A percentile compares a stretch with the other conserved stretches of the same genome.
These are phyloP conservation scores for Meandrina meandrites DNA, from an alignment of 92 coral and sea anemone species.

Conservation along the genomic window DNA sequence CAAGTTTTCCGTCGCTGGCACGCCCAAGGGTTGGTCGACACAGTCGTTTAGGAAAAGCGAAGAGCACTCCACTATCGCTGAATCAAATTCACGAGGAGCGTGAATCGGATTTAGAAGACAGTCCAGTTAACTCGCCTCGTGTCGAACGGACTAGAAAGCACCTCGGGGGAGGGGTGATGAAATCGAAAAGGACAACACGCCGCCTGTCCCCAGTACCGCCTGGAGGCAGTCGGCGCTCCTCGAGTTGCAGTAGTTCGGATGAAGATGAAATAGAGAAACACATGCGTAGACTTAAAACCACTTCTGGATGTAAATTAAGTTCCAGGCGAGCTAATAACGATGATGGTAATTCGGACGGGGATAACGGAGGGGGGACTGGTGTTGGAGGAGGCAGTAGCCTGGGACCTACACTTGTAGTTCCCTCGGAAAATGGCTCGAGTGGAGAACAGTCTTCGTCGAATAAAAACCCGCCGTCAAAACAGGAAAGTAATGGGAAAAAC, in stretches of 20 bases:
- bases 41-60: conserved; percentile 75
- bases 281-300: conserved; percentile 93
- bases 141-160: conserved; percentile 81
- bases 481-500: conserved; percentile 60
- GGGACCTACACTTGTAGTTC: conserved; percentile 21
- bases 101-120: conserved; percentile 96
- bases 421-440: conserved; percentile 30
- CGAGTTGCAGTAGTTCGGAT: conserved; percentile 95
- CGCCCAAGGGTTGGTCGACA: conserved; percentile 59
- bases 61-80: conserved; percentile 83
- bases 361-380: conserved; percentile 79
- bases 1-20: conserved; percentile 48
- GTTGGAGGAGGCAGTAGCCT: conserved; percentile 48
- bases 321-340: conserved; percentile 84
- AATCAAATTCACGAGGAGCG: conserved; percentile 96
- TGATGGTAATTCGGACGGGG: conserved; percentile 92
- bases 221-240: conserved; percentile 89
- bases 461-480: conserved; percentile 50
- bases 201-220: conserved; percentile 94
- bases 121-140: conserved; percentile 93
- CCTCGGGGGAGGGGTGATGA: conserved; percentile 79
- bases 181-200: conserved; percentile 76
- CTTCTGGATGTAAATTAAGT: conserved; percentile 71
- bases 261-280: conserved; percentile 96
- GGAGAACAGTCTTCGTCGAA: conserved; percentile 28